A percentile compares a stretch with the other conserved stretches of the same genome.
phyloP scores from a whole-genome alignment of 2,113 vertebrate species.

The Lamprotornis superbus region DNA sequence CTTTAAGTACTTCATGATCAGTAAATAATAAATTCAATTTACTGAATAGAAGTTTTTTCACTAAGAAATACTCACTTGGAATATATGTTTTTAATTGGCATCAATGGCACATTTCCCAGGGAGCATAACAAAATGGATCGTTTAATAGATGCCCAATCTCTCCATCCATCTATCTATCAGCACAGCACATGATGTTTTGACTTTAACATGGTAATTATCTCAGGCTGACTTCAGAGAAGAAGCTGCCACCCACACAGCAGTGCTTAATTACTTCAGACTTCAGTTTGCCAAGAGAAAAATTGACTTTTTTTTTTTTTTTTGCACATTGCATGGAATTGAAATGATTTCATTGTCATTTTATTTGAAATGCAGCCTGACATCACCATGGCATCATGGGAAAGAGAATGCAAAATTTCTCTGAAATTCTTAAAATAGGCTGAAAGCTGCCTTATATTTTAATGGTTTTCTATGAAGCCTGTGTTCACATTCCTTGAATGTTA shows the following conservation, averaged over 20 bases:
- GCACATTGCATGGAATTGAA: conserved; percentile 77
- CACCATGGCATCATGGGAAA: conserved; percentile 79
- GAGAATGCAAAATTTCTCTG: conserved; percentile 75
- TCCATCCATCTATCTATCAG: conserved; percentile 84
- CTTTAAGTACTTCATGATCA: conserved; percentile 72
- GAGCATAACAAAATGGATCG: conserved; percentile 82
- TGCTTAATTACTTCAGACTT: conserved; percentile 86
- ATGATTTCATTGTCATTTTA: conserved; percentile 83
- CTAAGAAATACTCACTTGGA: conserved; percentile 77
- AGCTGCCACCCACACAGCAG: conserved; percentile 83
- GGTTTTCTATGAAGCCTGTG: conserved; percentile 68
- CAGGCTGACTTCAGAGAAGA: conserved; percentile 83
- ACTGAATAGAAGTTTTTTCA: conserved; percentile 74
- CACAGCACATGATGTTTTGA: conserved; percentile 80
- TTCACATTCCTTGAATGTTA: conserved; percentile 75
- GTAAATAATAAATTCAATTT: conserved; percentile 82
- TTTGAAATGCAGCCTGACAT: conserved; percentile 81
- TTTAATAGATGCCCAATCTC: conserved; percentile 85
- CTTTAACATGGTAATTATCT: conserved; percentile 89
- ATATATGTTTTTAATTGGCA: conserved; percentile 85
- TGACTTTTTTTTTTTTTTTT: conserved; percentile 75
- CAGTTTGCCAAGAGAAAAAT: conserved; percentile 82
- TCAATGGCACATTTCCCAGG: conserved; percentile 80
- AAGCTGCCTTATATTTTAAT: conserved; percentile 74
- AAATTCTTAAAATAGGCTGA: conserved; percentile 81